These are phyloP conservation scores for Drosophila rhopaloa DNA, from an alignment of 1,140 invertebrate genomes.

Conservation along the genomic window DNA sequence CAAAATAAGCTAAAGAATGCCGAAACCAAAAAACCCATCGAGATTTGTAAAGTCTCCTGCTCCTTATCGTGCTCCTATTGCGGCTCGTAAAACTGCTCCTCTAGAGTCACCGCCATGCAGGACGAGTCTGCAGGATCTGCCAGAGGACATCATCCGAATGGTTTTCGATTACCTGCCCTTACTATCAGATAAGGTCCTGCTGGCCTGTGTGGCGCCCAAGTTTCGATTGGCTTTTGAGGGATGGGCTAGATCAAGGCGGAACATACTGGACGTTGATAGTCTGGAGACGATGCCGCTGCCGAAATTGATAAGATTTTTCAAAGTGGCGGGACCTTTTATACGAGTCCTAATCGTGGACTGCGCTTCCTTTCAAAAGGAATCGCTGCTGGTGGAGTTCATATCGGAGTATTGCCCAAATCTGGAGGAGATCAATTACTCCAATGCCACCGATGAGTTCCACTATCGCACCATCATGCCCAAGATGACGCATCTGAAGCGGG, in stretches of 20 bases:
- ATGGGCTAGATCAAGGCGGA: constrained; percentile 37
- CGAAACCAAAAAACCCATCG: not conserved
- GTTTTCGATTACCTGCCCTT: constrained; percentile 41
- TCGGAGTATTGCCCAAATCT: constrained; percentile 60
- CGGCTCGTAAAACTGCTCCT: not conserved
- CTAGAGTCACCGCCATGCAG: not conserved
- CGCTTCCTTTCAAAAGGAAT: constrained; percentile 62
- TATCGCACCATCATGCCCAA: constrained; percentile 43
- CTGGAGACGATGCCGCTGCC: constrained; percentile 56
- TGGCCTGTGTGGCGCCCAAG: constrained; percentile 53
- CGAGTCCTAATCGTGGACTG: constrained; percentile 39
- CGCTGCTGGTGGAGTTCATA: constrained; percentile 61
- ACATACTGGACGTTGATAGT: constrained; percentile 35
- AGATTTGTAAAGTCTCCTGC: not conserved
- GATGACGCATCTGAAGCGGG: constrained; percentile 32
- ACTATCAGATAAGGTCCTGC: constrained; percentile 47
- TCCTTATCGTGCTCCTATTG: not conserved
- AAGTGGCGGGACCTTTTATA: constrained; percentile 55
- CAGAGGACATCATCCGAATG: constrained; percentile 47
- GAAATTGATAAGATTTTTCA: constrained; percentile 61
- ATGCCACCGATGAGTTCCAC: constrained; percentile 69
- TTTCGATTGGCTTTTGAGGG: constrained; percentile 41
- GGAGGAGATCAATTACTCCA: constrained; percentile 53
- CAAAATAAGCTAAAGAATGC: constrained; percentile 9
- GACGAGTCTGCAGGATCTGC: constrained; percentile 36